Base-by-base conservation (phyloP, 2,888 invertebrate species). In the Tribolium freemani region DNA sequence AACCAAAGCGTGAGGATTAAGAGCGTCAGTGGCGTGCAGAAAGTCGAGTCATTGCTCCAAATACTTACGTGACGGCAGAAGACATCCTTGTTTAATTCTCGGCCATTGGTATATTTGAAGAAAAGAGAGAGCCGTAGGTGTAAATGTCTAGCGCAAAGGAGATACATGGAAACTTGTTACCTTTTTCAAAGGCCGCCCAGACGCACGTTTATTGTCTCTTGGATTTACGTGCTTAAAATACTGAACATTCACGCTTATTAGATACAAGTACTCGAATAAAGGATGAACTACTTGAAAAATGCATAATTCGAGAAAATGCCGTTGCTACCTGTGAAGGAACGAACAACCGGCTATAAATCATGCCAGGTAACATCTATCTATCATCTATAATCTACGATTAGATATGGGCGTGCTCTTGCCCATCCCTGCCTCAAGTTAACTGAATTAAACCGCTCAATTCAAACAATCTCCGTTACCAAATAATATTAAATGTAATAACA, bases 351-450 rank as follows among this genome's bases (percentile, higher is more conserved):
- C 77, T 81, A 83, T 84, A 84, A 84, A 84, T 84, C 84, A 84
- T 82, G 80, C 75, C 82, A 80, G 82, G 81, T 81, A 83, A 81
- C 81, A 81, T 82, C 81, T 80, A 82, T 83, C 83, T 83, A 83
- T 83, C 83, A 81, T 78, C 81, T 81, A 79, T 81, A 82, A 83
- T 84, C 84, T 80, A 79, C 83, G 83, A 84, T 85, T 85, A 83
- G 83, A 81, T 81, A 83, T 82, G 83, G 85, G 84, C 84, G 84
- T 81, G 78, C 77, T 80, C 74, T 75, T 76, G 75, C 80, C 81
- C 79, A 78, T 72, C 78, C 79, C 79, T 74, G 76, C 71, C 74
- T 70, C 73, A 71, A 69, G 77, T 75, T 77, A 79, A 80, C 79
- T 79, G 80, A 80, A 80, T 79, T 80, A 76, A 74, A 77, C 75